phyloP scores from a whole-genome alignment of 2,888 invertebrate species.

The Cheilosia urbana region DNA sequence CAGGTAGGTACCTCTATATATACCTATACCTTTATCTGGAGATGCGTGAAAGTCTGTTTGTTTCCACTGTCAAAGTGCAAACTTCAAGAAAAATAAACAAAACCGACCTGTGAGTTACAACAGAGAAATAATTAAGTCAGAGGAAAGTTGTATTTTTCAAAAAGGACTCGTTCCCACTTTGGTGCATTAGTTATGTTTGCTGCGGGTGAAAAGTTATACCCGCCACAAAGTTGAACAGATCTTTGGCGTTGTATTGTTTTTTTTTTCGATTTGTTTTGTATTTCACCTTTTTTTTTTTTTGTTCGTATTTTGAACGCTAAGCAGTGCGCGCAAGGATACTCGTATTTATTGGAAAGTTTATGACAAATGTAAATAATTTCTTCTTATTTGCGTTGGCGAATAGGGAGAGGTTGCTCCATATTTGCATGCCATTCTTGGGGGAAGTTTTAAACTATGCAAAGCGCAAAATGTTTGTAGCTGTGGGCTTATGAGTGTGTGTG shows the following conservation, averaged over 20 bases:
- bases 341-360: conserved; percentile 56
- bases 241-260: conserved; percentile 19
- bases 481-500: background rate
- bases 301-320: conserved; percentile 19
- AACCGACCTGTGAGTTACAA: conserved; percentile 4
- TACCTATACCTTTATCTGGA: background rate
- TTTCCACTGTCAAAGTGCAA: background rate
- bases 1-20: conserved; percentile 2
- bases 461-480: background rate
- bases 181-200: background rate
- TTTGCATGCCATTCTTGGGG: conserved; percentile 28
- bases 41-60: background rate
- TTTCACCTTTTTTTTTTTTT: background rate
- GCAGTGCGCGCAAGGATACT: conserved; percentile 28
- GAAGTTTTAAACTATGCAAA: conserved; percentile 43
- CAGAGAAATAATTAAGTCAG: conserved; percentile 66
- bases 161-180: conserved; percentile 30
- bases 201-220: conserved; percentile 31
- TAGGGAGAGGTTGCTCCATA: conserved; percentile 7
- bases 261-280: background rate
- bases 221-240: conserved; percentile 44
- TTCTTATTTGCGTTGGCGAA: conserved; percentile 3
- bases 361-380: conserved; percentile 59
- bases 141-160: conserved; percentile 40
- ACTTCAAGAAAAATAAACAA: background rate